Evolutionary conservation across 2,797 vertebrate genomes (phyloP).

Genomic region (Premnoplex brunnescens): DNA sequence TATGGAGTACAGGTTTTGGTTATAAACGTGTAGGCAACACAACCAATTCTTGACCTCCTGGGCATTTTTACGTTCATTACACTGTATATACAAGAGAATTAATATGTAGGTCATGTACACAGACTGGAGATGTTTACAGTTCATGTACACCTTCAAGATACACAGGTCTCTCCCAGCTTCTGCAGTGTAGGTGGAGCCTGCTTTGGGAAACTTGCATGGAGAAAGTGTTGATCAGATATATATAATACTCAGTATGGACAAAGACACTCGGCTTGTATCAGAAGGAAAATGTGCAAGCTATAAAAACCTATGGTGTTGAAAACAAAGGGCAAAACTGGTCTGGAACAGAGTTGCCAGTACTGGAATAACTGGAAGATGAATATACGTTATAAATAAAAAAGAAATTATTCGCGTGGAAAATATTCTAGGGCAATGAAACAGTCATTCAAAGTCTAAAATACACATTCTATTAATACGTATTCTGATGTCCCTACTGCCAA

Average conservation of each 20-base stretch:
- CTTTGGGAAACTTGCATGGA: neutral
- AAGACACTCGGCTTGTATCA: neutral
- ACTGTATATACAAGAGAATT: neutral
- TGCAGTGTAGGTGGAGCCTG: neutral
- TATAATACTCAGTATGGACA: neutral
- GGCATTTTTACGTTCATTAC: neutral
- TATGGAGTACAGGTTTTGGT: neutral
- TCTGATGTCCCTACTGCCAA: conserved; percentile 51
- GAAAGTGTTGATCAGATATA: neutral
- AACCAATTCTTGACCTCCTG: neutral
- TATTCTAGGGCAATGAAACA: conserved; percentile 52
- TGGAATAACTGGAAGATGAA: conserved; percentile 44
- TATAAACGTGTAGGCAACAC: neutral
- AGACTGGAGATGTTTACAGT: neutral
- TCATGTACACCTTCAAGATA: neutral
- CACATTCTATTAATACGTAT: conserved; percentile 58
- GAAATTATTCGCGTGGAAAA: conserved; percentile 26
- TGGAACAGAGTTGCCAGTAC: neutral
- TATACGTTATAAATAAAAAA: conserved; percentile 42
- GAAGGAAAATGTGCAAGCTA: neutral
- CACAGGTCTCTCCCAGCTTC: neutral
- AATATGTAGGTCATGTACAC: neutral
- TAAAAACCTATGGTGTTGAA: conserved; percentile 5
- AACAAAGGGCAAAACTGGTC: conserved; percentile 10
- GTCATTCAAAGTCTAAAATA: conserved; percentile 63